Base-by-base conservation (phyloP, 2,888 invertebrate species). In the Phengaris alcon region DNA sequence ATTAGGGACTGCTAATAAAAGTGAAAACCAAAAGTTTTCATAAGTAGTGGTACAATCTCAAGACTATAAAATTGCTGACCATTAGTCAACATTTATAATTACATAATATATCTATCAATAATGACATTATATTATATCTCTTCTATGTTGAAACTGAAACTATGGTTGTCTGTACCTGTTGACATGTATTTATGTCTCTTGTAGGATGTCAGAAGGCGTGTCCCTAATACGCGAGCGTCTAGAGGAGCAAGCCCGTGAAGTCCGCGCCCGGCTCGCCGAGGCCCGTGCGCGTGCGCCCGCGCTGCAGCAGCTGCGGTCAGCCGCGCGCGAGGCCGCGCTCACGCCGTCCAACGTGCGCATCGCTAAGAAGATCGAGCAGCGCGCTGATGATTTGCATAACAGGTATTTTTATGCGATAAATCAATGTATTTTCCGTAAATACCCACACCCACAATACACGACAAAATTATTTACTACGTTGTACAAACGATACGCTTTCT, bases 171-270 rank as follows among this genome's bases (percentile, higher is more conserved):
- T 22, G 22, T 22, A 22, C 22, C n/a, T n/a, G n/a, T n/a, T n/a
- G n/a, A 22, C 22, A 22, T 15, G 6, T 73, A 9, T 64, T 5
- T n/a, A 3, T 12, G 13, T 74, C 8, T 48, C 10, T 6, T 54
- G 9, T 44, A 75, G 75, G 46, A 55, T 75, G 13, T 75, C 75
- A 12, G 75, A 75, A 46, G 75, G 75, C 2, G 98, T 98, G 0
- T 98, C 98, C 5, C 93, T 99, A 1, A 96, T 97, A 80, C 96
- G 96, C 84, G 98, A 98, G 84, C 96, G 97, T 68, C 94, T 98
- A 10, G 97, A 98, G 84, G 97, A 98, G 83, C 98, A 99, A 89
- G 94, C 98, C 6, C 95, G 98, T 51, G 98, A 98, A 83, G 98
- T 98, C 80, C 96, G 97, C 80, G 94, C 97, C 35, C 94, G 97